A percentile compares a stretch with the other conserved stretches of the same genome.
These are phyloP conservation scores for Dendrophyllia cribrosa DNA, from an alignment of 64 coral and sea anemone species.

Conservation along the genomic window DNA sequence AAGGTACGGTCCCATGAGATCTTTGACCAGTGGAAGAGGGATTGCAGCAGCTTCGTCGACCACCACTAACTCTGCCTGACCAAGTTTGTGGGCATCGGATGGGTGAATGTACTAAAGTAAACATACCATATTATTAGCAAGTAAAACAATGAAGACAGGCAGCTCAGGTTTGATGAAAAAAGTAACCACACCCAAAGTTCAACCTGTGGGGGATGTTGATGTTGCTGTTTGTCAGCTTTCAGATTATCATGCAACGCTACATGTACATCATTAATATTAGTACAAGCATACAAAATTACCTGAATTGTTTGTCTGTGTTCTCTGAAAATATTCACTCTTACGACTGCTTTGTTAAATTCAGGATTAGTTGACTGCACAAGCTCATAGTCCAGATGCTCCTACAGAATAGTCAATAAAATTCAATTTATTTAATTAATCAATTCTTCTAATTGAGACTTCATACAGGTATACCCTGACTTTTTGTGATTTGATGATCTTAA, in stretches of 20 bases:
- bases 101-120: slow-evolving; percentile 88
- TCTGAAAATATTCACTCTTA: slow-evolving; percentile 97
- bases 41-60: slow-evolving; percentile 99
- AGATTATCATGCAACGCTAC: no score
- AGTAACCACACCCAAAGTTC: no score
- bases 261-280: no score
- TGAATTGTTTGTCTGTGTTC: slow-evolving; percentile 99
- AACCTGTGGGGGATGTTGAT: no score
- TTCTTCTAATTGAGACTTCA: no score
- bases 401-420: neutral
- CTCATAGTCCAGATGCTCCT: slow-evolving; percentile 99
- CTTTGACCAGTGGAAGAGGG: slow-evolving; percentile 90
- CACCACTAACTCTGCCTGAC: slow-evolving; percentile 94
- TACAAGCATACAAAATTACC: slow-evolving; percentile 32
- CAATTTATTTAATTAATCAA: no score
- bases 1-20: slow-evolving; percentile 92
- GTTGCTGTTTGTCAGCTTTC: no score
- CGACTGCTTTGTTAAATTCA: slow-evolving; percentile 99
- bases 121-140: no score
- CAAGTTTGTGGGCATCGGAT: slow-evolving; percentile 97
- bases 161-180: no score
- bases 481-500: no score
- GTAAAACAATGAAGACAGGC: no score
- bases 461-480: no score
- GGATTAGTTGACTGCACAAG: slow-evolving; percentile 99